Evolutionary conservation across 2,797 vertebrate genomes (phyloP), one percentile per base, ranked within the genome.

Genomic region (Octomys mimax): DNA sequence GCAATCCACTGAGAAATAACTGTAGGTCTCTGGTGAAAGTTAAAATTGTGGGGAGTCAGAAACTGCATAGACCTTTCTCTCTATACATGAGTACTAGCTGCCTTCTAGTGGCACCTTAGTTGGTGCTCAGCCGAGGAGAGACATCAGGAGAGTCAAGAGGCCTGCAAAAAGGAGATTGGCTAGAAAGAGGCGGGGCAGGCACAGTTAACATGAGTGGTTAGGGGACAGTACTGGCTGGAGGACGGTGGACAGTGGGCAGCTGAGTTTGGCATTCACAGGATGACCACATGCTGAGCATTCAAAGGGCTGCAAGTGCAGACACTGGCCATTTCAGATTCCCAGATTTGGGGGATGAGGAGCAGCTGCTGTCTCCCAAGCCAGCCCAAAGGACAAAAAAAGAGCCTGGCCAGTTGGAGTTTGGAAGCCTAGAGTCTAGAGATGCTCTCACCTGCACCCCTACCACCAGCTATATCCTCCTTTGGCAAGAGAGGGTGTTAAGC

Each of bases 21-120:
- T 36, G 26, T 59, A 84, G 39, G 39, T 46, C 71, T 75, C 39
- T 6, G 36, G 54, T 75, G 61, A 33, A 90, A 78, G 73, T n/a
- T 57, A 4, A 46, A 68, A 59, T 2, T 36, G 31, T 39, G 70
- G 57, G 36, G 8, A 93, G 31, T 42, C 61, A 52, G 36, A 89
- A 85, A 90, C 9, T 49, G 59, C 79, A 83, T 24, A 95, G 24
- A 5, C 39, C 61, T 18, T 18, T 21, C 82, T 77, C 54, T 79
- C 78, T 61, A 26, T 89, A 26, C n/a, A 59, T 71, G 46, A 68
- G 31, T 64, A 28, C 12, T 31, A 66, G 87, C 66, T 94, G 78
- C 71, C 71, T 39, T 92, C 70, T 73, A 28, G 52, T 54, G 92
- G 92, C 80, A 89, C 66, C 33, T 91, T 59, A 62, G 75, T 73